Evolutionary conservation across 2,113 vertebrate species (phyloP).

Genomic region (Aptenodytes patagonicus): DNA sequence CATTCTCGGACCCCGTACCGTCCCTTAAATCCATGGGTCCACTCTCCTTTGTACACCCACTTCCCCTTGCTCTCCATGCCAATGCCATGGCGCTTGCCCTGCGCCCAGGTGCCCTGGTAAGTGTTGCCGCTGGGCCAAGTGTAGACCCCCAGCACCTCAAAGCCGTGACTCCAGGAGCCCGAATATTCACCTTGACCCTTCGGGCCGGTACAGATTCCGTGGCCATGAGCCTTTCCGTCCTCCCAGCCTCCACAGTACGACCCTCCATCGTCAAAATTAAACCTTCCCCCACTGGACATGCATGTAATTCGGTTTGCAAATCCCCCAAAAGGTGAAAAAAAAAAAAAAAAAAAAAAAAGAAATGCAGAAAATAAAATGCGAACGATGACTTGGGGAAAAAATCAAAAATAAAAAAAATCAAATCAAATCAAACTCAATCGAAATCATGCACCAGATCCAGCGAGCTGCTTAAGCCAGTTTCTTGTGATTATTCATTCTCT

Average conservation of each 20-base stretch:
- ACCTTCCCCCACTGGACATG: constrained; percentile 91
- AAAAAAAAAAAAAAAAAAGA: neutral
- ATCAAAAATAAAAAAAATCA: neutral
- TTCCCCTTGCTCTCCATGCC: constrained; percentile 98
- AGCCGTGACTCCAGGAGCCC: constrained; percentile 97
- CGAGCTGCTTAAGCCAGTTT: constrained; percentile 46
- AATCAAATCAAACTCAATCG: constrained; percentile 15
- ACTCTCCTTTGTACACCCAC: constrained; percentile 99
- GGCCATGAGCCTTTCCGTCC: constrained; percentile 98
- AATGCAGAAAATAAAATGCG: neutral
- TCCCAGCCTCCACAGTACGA: constrained; percentile 99
- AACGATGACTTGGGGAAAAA: constrained; percentile 5
- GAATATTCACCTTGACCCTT: constrained; percentile 99
- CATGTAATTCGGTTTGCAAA: constrained; percentile 88
- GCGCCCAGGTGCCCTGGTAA: constrained; percentile 97
- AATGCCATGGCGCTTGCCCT: constrained; percentile 97
- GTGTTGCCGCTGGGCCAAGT: constrained; percentile 99
- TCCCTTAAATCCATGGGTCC: constrained; percentile 99
- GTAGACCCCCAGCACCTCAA: constrained; percentile 98
- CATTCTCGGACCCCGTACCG: constrained; percentile 96
- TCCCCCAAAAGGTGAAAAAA: constrained; percentile 70
- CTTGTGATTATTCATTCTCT: constrained; percentile 62
- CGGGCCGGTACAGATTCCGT: constrained; percentile 98
- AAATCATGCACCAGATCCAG: constrained; percentile 49
- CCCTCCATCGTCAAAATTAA: constrained; percentile 99